A percentile compares a stretch with the other conserved stretches of the same genome.
Conservation (phyloP, 2,113 vertebrate species). For the Narcine bancroftii region DNA sequence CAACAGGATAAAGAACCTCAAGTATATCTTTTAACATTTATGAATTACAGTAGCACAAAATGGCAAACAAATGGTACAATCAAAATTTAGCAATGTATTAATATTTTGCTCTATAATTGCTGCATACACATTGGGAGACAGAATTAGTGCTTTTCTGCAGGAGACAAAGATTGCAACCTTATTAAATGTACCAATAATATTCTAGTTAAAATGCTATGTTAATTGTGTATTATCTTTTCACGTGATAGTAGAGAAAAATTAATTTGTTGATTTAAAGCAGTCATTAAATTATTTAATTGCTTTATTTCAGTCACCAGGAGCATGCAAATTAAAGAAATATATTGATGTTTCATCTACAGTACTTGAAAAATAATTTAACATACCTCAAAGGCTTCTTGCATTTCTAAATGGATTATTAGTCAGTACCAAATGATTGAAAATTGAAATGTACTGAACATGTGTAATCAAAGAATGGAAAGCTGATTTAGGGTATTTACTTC, state of each 20-base stretch:
- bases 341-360: background rate
- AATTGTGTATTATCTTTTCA: background rate
- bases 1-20: background rate
- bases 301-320: background rate
- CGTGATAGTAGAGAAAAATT: background rate
- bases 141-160: background rate
- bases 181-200: background rate
- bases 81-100: too few relatives aligned
- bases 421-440: background rate
- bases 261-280: background rate
- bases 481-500: background rate
- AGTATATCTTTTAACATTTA: background rate
- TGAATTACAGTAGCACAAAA: background rate
- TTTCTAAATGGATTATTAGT: background rate
- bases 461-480: background rate
- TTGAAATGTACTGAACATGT: background rate
- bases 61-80: background rate
- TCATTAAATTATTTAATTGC: background rate
- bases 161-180: background rate
- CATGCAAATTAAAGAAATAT: background rate
- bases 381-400: background rate
- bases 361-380: background rate
- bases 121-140: background rate
- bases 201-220: background rate
- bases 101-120: background rate